These are phyloP conservation scores for Mugil cephalus DNA, from an alignment of 2,113 vertebrate species.

Conservation along the genomic window DNA sequence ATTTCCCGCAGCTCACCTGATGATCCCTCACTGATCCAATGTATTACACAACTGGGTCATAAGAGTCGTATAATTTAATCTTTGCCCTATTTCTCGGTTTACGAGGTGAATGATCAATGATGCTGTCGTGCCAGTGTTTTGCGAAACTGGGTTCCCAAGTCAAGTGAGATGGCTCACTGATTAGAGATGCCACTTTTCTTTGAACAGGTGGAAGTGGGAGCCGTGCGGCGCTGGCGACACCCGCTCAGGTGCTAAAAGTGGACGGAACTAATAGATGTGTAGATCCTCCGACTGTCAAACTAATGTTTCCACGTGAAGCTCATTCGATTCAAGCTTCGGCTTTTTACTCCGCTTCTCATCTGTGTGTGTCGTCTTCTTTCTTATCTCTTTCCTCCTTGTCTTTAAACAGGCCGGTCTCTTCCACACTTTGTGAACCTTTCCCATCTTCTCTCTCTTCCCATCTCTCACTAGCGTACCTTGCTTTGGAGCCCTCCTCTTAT, in stretches of 20 bases:
- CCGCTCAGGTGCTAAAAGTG: conserved; percentile 68
- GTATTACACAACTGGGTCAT: no score
- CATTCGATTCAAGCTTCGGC: conserved; percentile 42
- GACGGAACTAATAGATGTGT: conserved; percentile 45
- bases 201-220: conserved; percentile 66
- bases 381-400: not conserved
- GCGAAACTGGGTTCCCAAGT: not conserved
- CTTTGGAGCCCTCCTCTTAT: conserved; percentile 83
- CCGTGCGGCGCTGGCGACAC: conserved; percentile 45
- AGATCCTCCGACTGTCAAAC: conserved; percentile 44
- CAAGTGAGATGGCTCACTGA: conserved; percentile 24
- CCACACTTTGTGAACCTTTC: conserved; percentile 27
- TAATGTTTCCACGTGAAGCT: conserved; percentile 42
- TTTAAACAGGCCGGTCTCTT: not conserved
- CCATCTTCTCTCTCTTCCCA: conserved; percentile 34
- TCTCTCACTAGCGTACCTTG: conserved; percentile 80
- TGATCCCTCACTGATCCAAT: no score
- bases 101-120: not conserved
- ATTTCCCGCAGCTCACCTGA: no score
- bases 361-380: conserved; percentile 1
- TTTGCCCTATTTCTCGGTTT: no score
- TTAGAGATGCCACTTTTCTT: conserved; percentile 67
- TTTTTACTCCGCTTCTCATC: conserved; percentile 13
- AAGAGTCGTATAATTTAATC: no score
- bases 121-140: not conserved